phyloP scores from a whole-genome alignment of 2,888 invertebrate species.

The Xanthorhoe spadicearia region DNA sequence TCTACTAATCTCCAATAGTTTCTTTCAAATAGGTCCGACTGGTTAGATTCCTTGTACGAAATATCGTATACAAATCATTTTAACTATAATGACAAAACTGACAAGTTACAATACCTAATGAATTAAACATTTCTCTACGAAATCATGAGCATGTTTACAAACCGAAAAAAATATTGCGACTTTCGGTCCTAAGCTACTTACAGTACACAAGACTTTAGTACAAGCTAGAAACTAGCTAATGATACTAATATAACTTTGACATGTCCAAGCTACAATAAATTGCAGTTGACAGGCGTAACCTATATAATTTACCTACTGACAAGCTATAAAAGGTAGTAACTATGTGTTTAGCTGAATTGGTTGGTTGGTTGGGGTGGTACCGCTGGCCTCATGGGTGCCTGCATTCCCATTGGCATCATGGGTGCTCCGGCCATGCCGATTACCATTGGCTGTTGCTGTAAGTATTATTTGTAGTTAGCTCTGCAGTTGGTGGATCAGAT shows the following conservation, averaged over 20 bases:
- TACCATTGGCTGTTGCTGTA: constrained; percentile 82
- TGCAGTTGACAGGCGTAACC: constrained; percentile 19
- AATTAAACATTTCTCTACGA: constrained; percentile 14
- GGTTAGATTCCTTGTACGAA: constrained; percentile 1
- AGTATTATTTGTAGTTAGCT: constrained; percentile 26
- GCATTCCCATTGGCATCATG: constrained; percentile 73
- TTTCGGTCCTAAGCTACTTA: constrained; percentile 13
- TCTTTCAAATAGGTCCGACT: constrained; percentile 1
- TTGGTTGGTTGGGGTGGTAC: constrained; percentile 74
- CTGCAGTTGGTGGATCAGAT: not conserved
- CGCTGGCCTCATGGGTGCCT: constrained; percentile 72
- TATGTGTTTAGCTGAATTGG: constrained; percentile 76
- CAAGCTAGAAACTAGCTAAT: constrained; percentile 17
- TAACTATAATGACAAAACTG: not conserved
- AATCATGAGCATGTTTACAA: constrained; percentile 21
- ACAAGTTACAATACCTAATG: constrained; percentile 14
- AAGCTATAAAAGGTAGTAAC: constrained; percentile 47
- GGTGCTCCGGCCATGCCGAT: constrained; percentile 75
- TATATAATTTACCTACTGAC: constrained; percentile 10
- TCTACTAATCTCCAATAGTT: constrained; percentile 9
- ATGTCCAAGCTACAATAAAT: constrained; percentile 25
- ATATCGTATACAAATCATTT: constrained; percentile 17
- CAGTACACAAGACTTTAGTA: constrained; percentile 9
- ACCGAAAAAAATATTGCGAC: constrained; percentile 10
- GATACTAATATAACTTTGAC: constrained; percentile 24